phyloP scores from a whole-genome alignment of 1,140 invertebrate genomes.

The Aphelenchoides avenae region DNA sequence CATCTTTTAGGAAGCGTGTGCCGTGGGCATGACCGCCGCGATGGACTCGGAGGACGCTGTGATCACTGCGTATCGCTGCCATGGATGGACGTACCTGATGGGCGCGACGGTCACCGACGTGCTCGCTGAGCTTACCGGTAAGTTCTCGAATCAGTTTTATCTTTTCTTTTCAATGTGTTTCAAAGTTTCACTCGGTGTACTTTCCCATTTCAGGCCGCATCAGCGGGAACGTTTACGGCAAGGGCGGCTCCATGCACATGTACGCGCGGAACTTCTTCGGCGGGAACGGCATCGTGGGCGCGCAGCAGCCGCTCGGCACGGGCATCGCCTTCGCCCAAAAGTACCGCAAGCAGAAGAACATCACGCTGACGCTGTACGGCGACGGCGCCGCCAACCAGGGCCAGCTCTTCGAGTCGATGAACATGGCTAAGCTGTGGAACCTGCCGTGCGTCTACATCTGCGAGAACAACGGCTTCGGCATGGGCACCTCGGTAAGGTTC shows the following conservation, averaged over 20 bases:
- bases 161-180: conserved; percentile 1
- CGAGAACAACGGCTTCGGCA: conserved; percentile 96
- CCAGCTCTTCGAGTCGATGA: conserved; percentile 64
- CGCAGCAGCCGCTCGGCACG: conserved; percentile 87
- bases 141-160: conserved; percentile 54
- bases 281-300: conserved; percentile 97
- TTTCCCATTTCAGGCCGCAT: conserved; percentile 56
- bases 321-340: conserved; percentile 86
- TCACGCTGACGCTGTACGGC: conserved; percentile 83
- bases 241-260: conserved; percentile 73
- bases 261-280: conserved; percentile 82
- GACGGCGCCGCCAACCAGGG: conserved; percentile 96
- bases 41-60: conserved; percentile 78
- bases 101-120: conserved; percentile 74
- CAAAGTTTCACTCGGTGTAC: too few species aligned
- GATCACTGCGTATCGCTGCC: conserved; percentile 92
- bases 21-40: conserved; percentile 79
- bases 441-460: conserved; percentile 88
- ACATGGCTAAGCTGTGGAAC: conserved; percentile 81
- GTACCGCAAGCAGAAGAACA: conserved; percentile 74
- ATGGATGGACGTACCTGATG: conserved; percentile 92
- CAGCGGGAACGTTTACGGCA: conserved; percentile 83
- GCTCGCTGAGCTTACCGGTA: conserved; percentile 80
- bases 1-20: conserved; percentile 73
- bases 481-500: conserved; percentile 93